Base-by-base conservation (phyloP, 2,888 invertebrate genomes). In the Euclidia mi region DNA sequence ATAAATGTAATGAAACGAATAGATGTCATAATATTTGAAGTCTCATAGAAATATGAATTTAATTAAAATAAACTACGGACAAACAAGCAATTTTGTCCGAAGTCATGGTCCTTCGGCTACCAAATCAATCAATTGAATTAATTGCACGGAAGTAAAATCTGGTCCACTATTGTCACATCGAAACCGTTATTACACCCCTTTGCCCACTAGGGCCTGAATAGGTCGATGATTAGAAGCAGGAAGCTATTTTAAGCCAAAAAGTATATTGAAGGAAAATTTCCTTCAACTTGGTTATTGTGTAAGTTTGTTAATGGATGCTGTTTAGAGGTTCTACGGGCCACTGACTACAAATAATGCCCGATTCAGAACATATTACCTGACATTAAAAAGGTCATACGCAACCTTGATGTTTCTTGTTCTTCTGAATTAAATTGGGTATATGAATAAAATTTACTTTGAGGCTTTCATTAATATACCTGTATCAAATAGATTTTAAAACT, bases 71-170 rank as follows among this genome's bases (percentile, higher is more conserved):
- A n/a, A n/a, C n/a, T n/a, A n/a, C n/a, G n/a, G n/a, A n/a, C n/a
- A n/a, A n/a, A n/a, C n/a, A n/a, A n/a, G n/a, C n/a, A n/a, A n/a
- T n/a, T n/a, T n/a, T n/a, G n/a, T n/a, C n/a, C n/a, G 11, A 32
- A 32, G 3, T 4, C 10, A 4, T 11, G 11, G 11, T 32, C 15
- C 10, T 56, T 15, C 29, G 61, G 10, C 25, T 3, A 38, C 51
- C 35, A 20, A 48, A 43, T 69, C 41, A 56, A 66, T 66, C 66
- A 66, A 60, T 67, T 64, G 49, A 49, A 52, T 59, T 69, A 69
- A 69, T 70, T 70, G 49, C 53, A 56, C 52, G 56, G 67, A 70
- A 67, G 55, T 56, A 25, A 41, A 70, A 67, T 70, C 64, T 67
- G 49, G 60, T 40, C 44, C 56, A 38, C 49, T 55, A 70, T 70